Evolutionary conservation across 1,140 invertebrate species (phyloP).

Genomic region (Cyclargus thomasi): DNA sequence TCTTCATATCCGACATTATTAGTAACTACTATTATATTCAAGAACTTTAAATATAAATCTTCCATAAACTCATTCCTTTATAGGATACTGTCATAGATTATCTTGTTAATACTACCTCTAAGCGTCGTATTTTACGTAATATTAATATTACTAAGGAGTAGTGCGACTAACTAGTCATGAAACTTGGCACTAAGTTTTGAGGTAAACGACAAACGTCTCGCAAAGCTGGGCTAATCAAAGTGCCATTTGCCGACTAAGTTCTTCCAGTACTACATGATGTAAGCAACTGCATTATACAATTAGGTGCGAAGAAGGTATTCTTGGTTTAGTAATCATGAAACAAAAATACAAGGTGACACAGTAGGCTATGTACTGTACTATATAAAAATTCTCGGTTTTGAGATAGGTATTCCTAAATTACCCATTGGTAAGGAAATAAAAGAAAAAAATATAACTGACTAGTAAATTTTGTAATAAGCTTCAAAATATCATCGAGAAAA

Average conservation of each 20-base stretch:
- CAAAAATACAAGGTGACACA: neutral
- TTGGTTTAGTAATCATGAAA: neutral
- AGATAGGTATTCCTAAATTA: no score
- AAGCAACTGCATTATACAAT: neutral
- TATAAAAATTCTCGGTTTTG: no score
- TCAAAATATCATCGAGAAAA: neutral
- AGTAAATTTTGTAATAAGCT: no score
- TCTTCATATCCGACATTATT: no score
- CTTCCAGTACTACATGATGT: neutral
- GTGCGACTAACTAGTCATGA: constrained; percentile 8
- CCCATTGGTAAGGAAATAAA: no score
- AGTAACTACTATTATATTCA: no score
- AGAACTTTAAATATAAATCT: no score
- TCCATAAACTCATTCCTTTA: neutral
- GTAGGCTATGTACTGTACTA: no score
- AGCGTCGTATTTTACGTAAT: constrained; percentile 2
- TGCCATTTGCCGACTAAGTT: neutral
- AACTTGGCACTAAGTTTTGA: constrained; percentile 12
- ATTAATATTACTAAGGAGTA: neutral
- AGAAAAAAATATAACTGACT: no score
- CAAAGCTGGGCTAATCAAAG: constrained; percentile 8
- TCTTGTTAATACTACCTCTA: neutral
- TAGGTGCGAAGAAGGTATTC: neutral
- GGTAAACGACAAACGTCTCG: constrained; percentile 1
- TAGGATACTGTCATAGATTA: neutral